These are phyloP conservation scores for Salticus scenicus DNA, from an alignment of 2,888 invertebrate species.

Conservation along the genomic window DNA sequence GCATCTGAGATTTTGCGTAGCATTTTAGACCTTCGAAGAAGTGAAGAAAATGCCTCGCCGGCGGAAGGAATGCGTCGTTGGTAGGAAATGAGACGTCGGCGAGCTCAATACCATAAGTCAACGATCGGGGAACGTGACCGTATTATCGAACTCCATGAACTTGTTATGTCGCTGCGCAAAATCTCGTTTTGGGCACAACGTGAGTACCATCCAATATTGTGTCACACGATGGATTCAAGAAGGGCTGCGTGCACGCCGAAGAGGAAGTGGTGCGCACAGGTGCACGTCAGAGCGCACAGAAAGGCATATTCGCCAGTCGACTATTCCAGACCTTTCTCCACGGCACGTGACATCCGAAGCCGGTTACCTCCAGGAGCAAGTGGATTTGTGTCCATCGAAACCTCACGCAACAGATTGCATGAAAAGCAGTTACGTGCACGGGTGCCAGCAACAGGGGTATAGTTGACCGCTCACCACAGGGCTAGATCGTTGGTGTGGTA, in stretches of 20 bases:
- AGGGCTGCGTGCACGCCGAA: conserved; percentile 11
- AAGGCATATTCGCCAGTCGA: background rate
- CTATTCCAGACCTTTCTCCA: conserved; percentile 2
- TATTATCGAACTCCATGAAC: background rate
- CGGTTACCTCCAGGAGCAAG: conserved; percentile 1
- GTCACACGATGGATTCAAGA: background rate
- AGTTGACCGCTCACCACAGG: too few species aligned
- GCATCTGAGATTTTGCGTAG: background rate
- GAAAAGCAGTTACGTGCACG: too few species aligned
- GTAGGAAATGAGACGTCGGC: background rate
- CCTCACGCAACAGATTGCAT: too few species aligned
- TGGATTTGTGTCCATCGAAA: too few species aligned
- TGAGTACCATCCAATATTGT: background rate
- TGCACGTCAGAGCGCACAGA: conserved; percentile 11
- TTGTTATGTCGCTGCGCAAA: background rate
- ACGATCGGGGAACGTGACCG: conserved; percentile 13
- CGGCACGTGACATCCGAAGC: background rate
- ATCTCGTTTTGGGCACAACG: background rate
- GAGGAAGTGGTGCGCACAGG: conserved; percentile 6
- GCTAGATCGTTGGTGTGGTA: too few species aligned
- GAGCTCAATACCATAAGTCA: conserved; percentile 3
- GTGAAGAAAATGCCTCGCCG: conserved; percentile 9
- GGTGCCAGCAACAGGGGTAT: too few species aligned
- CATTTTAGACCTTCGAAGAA: background rate
- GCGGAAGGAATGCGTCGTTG: too few species aligned